These are phyloP conservation scores for Spinus olivaceus DNA, from an alignment of 2,797 vertebrate genomes.

Conservation along the genomic window DNA sequence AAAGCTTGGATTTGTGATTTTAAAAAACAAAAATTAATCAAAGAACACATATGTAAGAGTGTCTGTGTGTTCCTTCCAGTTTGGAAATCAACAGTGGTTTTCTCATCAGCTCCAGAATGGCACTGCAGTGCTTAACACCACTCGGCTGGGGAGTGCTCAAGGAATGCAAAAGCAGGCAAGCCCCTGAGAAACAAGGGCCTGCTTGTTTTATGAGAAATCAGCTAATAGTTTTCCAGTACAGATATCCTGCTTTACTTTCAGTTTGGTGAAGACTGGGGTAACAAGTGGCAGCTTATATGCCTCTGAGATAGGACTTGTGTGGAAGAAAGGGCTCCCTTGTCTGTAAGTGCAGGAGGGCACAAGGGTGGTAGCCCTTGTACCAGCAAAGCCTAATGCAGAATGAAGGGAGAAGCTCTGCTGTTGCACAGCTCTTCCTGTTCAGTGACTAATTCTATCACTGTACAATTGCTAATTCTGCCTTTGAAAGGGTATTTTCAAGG, in stretches of 20 bases:
- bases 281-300: slow-evolving; percentile 21
- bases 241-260: slow-evolving; percentile 31
- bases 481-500: not conserved
- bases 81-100: not conserved
- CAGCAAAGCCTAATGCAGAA: not conserved
- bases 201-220: slow-evolving; percentile 8
- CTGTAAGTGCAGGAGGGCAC: not conserved
- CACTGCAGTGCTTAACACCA: not conserved
- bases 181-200: not conserved
- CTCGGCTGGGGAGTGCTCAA: not conserved
- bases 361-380: not conserved
- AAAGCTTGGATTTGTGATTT: not conserved
- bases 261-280: not conserved
- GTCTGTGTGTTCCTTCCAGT: not conserved
- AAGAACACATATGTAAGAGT: fast-evolving
- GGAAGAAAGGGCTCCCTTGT: slow-evolving; percentile 27
- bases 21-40: not conserved
- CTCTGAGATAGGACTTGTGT: not conserved
- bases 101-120: slow-evolving; percentile 13
- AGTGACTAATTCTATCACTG: not conserved
- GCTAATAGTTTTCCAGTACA: slow-evolving; percentile 21
- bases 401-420: not conserved
- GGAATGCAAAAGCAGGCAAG: not conserved
- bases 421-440: not conserved
- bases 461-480: not conserved